Percentiles rank a stretch among this genome's conserved stretches.
phyloP scores from a whole-genome alignment of 1,140 invertebrate species.

The Lordiphosa clarofinis region DNA sequence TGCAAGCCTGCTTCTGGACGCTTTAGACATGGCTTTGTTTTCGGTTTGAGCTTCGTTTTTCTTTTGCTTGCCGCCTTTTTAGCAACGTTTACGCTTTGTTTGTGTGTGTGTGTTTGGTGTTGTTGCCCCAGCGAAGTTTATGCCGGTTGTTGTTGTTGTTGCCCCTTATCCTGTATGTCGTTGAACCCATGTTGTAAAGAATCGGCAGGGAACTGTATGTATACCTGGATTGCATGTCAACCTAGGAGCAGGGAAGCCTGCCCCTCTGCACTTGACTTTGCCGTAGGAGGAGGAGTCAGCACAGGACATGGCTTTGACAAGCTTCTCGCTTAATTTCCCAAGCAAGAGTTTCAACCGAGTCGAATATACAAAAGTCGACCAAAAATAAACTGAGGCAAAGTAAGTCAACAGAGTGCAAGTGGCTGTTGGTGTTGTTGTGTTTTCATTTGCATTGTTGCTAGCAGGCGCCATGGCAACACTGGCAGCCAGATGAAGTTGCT shows the following conservation, averaged over 20 bases:
- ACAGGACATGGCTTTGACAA: constrained; percentile 55
- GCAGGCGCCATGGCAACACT: constrained; percentile 54
- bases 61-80: constrained; percentile 66
- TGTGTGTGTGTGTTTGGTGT: constrained; percentile 24
- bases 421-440: constrained; percentile 32
- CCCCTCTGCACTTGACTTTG: constrained; percentile 62
- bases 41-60: constrained; percentile 52
- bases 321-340: constrained; percentile 60
- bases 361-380: too few species aligned
- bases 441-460: constrained; percentile 35
- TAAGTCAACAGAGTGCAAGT: constrained; percentile 10
- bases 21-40: constrained; percentile 68
- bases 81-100: constrained; percentile 67
- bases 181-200: constrained; percentile 60
- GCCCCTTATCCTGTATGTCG: constrained; percentile 69
- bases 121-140: constrained; percentile 59
- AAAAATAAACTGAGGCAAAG: constrained; percentile 14
- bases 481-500: not conserved
- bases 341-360: constrained; percentile 30
- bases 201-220: constrained; percentile 58
- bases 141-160: constrained; percentile 56
- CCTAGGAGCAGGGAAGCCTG: constrained; percentile 22
- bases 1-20: constrained; percentile 40
- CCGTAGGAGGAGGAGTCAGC: constrained; percentile 5
- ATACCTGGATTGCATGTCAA: constrained; percentile 66